Conservation (phyloP, 2,888 invertebrate species). For the Heterodera filipjevi region DNA sequence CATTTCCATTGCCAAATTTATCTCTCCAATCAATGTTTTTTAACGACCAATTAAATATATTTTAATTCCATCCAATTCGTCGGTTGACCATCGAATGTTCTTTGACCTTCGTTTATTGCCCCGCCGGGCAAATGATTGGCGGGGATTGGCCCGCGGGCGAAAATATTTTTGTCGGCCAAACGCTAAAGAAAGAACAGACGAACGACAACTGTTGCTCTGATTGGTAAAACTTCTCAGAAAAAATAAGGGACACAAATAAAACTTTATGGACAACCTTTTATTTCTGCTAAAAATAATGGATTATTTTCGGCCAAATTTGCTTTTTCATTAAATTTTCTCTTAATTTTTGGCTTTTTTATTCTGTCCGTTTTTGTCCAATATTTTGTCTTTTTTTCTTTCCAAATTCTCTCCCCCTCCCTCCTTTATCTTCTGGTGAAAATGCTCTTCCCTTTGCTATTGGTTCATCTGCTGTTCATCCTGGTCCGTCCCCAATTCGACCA, state of each 20-base stretch:
- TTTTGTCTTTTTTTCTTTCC: neutral
- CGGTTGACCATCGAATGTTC: neutral
- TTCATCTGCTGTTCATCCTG: neutral
- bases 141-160: no score
- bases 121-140: neutral
- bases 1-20: no score
- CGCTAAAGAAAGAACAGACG: neutral
- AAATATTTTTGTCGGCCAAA: neutral
- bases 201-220: neutral
- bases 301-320: neutral
- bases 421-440: neutral
- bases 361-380: no score
- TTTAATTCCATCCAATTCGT: neutral
- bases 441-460: neutral
- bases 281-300: neutral
- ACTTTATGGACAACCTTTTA: neutral
- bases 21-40: neutral
- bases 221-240: neutral
- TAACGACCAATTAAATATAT: neutral
- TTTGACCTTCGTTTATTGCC: neutral
- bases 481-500: neutral
- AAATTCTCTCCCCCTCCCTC: neutral
- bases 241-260: neutral
- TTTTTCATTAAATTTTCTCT: neutral
- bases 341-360: no score